Conservation (phyloP, 53 echinoderm and acorn worm genomes). For the Henricia sp. region DNA sequence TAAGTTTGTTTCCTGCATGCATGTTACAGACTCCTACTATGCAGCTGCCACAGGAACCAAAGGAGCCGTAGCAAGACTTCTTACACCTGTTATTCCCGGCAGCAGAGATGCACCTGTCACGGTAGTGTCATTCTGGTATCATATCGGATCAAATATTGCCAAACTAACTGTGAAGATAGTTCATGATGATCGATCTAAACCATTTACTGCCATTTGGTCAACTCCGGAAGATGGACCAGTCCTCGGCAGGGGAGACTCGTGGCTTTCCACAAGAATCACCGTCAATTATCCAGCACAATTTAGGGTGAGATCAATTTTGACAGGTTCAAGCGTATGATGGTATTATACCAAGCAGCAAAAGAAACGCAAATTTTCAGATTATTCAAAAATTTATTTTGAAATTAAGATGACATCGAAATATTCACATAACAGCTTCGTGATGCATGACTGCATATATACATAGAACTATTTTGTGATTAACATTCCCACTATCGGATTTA, state of each 20-base stretch:
- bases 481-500: too few species aligned
- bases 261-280: constrained; percentile 3
- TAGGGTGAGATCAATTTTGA: too few species aligned
- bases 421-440: too few species aligned
- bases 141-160: constrained; percentile 15
- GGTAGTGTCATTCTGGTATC: constrained; percentile 46
- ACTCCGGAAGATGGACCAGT: neutral
- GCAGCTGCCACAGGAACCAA: constrained; percentile 1
- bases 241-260: constrained; percentile 26
- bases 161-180: constrained; percentile 40
- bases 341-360: too few species aligned
- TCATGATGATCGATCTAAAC: constrained; percentile 33
- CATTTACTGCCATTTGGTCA: neutral
- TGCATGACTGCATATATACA: too few species aligned
- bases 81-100: constrained; percentile 9
- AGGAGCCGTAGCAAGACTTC: neutral
- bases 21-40: constrained; percentile 35
- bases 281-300: constrained; percentile 42
- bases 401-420: too few species aligned
- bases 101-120: constrained; percentile 14
- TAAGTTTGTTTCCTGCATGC: too few species aligned
- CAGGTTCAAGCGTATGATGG: too few species aligned
- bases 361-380: too few species aligned
- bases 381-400: too few species aligned
- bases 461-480: too few species aligned